These are phyloP conservation scores for Toxostoma redivivum DNA, from an alignment of 2,113 vertebrate species.

Conservation along the genomic window DNA sequence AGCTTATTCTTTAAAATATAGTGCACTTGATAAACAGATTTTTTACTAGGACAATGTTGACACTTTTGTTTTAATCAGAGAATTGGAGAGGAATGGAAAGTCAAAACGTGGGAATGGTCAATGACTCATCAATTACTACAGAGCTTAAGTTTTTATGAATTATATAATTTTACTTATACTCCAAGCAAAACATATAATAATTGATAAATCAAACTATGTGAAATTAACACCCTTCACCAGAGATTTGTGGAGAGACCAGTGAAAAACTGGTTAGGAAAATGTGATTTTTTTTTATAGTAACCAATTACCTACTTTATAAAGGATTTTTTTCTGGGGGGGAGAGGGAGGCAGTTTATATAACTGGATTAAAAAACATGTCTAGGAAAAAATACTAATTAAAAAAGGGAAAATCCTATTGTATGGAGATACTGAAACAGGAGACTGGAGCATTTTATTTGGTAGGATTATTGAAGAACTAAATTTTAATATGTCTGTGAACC, in stretches of 20 bases:
- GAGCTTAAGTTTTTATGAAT: background rate
- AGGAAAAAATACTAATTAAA: background rate
- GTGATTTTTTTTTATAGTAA: background rate
- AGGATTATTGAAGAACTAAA: background rate
- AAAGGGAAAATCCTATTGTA: background rate
- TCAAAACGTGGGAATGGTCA: background rate
- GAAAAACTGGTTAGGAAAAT: background rate
- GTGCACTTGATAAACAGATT: background rate
- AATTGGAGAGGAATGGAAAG: background rate
- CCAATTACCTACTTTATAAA: accelerated
- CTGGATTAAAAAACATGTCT: background rate
- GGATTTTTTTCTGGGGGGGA: background rate
- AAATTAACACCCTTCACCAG: background rate
- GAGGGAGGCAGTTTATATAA: background rate
- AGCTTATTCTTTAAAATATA: background rate
- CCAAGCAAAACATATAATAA: background rate
- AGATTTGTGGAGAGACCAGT: background rate
- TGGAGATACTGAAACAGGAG: background rate
- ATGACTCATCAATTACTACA: background rate
- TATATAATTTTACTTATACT: background rate
- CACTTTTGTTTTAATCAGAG: background rate
- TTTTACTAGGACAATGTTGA: background rate
- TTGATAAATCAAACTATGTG: background rate
- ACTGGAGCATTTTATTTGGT: background rate
- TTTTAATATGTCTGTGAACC: background rate